Percentiles rank a stretch among this genome's conserved stretches.
These are phyloP conservation scores for Lasioglossum leucozonium DNA, from an alignment of 2,888 invertebrate genomes.

Conservation along the genomic window DNA sequence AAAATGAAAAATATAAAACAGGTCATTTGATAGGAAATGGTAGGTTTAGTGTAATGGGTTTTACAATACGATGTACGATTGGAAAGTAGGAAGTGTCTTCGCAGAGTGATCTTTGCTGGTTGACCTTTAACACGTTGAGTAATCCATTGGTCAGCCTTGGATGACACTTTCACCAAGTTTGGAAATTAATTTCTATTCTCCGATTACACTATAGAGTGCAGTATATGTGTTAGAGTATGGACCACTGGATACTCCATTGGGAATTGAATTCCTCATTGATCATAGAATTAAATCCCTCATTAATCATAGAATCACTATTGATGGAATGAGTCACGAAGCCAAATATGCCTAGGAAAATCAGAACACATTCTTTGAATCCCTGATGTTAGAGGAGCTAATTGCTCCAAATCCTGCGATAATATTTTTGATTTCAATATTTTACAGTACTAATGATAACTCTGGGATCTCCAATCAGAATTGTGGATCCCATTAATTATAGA, in stretches of 20 bases:
- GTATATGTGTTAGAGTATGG: no score
- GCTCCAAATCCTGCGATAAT: neutral
- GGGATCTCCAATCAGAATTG: neutral
- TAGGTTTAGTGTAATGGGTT: neutral
- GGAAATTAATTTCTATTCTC: no score
- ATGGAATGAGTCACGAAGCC: neutral
- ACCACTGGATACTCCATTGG: no score
- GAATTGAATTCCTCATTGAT: no score
- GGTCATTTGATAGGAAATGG: no score
- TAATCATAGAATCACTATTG: no score
- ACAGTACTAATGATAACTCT: no score
- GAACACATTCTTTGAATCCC: neutral
- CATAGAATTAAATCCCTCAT: no score
- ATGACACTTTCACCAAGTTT: neutral
- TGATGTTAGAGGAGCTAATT: neutral
- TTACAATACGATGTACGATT: neutral
- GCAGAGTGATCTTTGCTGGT: neutral
- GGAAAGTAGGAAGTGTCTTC: neutral
- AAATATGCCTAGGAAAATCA: neutral
- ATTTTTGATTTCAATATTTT: neutral
- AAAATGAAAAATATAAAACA: no score
- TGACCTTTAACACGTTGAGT: neutral
- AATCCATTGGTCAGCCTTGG: neutral
- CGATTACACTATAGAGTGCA: no score
- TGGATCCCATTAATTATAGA: neutral